These are phyloP conservation scores for Tetranychus truncatus DNA, from an alignment of 2,888 invertebrate species.

Conservation along the genomic window DNA sequence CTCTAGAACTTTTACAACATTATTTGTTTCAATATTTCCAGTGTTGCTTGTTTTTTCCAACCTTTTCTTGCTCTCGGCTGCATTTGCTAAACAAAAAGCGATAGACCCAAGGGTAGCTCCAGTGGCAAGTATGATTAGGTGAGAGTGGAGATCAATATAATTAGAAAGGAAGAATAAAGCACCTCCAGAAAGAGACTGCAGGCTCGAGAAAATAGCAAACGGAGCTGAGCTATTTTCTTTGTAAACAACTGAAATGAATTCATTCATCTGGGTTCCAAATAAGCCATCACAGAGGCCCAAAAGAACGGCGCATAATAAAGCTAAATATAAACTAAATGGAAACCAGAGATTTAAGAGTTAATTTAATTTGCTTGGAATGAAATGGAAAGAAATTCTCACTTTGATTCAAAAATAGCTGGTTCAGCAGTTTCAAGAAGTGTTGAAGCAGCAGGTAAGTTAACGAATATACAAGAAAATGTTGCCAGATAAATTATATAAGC, in stretches of 20 bases:
- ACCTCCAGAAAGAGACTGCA: neutral
- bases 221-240: neutral
- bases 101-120: neutral
- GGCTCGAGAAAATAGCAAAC: neutral
- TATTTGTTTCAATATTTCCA: too few relatives aligned
- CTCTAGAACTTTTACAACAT: too few relatives aligned
- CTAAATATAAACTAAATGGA: neutral
- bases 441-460: neutral
- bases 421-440: neutral
- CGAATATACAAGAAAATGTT: neutral
- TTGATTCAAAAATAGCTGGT: neutral
- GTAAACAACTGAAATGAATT: neutral
- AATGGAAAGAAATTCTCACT: neutral
- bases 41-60: too few relatives aligned
- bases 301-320: neutral
- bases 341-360: neutral
- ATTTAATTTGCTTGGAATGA: neutral
- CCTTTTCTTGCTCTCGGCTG: too few relatives aligned
- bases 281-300: neutral
- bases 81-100: neutral
- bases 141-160: neutral
- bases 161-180: neutral
- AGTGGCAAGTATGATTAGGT: neutral
- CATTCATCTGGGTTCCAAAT: neutral
- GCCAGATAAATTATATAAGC: neutral